Base-by-base conservation (phyloP, 2,888 invertebrate species). In the Hipparchia sbordonii region DNA sequence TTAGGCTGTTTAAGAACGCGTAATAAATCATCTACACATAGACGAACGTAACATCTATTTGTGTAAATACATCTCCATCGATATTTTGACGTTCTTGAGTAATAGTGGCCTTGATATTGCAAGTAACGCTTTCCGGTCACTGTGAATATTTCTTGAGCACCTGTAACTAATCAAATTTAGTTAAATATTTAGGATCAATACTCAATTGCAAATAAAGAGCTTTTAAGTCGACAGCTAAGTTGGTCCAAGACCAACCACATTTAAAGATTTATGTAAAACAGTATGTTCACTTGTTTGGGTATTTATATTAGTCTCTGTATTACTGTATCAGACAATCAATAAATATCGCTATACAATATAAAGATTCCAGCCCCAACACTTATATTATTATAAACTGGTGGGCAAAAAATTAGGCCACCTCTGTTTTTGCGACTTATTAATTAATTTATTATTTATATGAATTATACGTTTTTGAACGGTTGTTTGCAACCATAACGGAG, bases 91-190 rank as follows among this genome's bases (percentile, higher is more conserved):
- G 81, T 76, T 72, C 81, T 84, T 2, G 83, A 76, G 77, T 87
- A 88, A 68, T 85, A 87, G 60, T 88, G 83, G 0, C 84, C 84
- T 76, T 85, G 84, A 77, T 87, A 87, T 57, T 79, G 77, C 12
- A 88, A 63, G 39, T 86, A 77, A 23, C 84, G 74, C 74, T 81
- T 85, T 71, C 85, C 78, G 2, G 80, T 78, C 0, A 84, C 72
- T 46, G 86, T 87, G 2, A 82, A 83, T 72, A 84, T 79, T 48
- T 81, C 60, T 70, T 77, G 67, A 48, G 77, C 81, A 51, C 33
- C 72, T 72, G 65, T 39, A 72, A 74, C 13, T 39, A 72, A 74
- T 12, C 51, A 57, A 23, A 39, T 60, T 60, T 39, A 57, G 13
- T 57, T n/a, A 8, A 57, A 57, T 23, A n/a, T 6, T 54, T n/a